A percentile compares a stretch with the other conserved stretches of the same genome.
phyloP scores from a whole-genome alignment of 2,888 invertebrate species.

The Caenorhabditis parvicauda region DNA sequence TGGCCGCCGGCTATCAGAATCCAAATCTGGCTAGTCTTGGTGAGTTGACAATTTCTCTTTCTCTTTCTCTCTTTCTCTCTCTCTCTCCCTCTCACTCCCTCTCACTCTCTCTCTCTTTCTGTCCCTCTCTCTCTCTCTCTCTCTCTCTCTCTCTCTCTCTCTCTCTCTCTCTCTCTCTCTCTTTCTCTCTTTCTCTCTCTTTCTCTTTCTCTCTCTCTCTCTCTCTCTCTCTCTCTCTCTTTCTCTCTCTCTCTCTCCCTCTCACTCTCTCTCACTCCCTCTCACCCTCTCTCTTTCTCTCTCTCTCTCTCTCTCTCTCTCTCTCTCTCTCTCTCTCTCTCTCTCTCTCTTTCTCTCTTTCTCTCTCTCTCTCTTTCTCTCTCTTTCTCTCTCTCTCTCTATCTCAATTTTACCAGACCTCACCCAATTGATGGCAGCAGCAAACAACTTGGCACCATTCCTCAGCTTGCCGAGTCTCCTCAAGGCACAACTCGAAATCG shows the following conservation, averaged over 20 bases:
- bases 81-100: too few species aligned
- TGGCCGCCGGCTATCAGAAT: constrained; percentile 28
- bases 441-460: constrained; percentile 47
- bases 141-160: too few species aligned
- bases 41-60: constrained; percentile 1
- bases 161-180: neutral
- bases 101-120: too few species aligned
- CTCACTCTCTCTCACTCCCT: neutral
- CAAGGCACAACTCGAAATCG: constrained; percentile 44
- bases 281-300: neutral
- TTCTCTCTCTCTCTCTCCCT: neutral
- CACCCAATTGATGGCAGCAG: constrained; percentile 47
- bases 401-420: constrained; percentile 28
- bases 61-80: too few species aligned
- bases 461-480: constrained; percentile 59
- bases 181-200: neutral
- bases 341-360: constrained; percentile 6
- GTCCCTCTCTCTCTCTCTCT: too few species aligned
- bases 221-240: neutral
- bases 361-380: neutral
- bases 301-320: constrained; percentile 3
- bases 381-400: neutral
- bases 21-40: constrained; percentile 18
- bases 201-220: neutral
- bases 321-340: neutral